Conservation (phyloP, 2,888 invertebrate species). For the Pandemis corylana region DNA sequence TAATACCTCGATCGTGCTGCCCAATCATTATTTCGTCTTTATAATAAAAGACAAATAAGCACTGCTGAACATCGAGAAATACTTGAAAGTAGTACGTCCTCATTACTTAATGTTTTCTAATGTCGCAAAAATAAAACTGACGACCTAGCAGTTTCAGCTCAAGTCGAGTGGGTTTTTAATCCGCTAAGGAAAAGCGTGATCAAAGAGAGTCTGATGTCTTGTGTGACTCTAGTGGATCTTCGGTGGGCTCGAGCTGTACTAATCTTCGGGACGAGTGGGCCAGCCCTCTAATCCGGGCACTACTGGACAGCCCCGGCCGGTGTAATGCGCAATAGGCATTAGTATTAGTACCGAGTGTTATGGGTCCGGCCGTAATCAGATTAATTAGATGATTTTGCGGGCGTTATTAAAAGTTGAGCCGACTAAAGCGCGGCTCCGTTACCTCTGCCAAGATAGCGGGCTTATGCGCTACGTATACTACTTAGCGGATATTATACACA, state of each 20-base stretch:
- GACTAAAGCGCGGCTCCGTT: constrained; percentile 75
- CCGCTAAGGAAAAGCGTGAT: constrained; percentile 50
- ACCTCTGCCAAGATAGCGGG: constrained; percentile 78
- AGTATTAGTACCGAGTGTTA: constrained; percentile 75
- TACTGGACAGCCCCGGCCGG: constrained; percentile 65
- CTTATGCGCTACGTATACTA: constrained; percentile 76
- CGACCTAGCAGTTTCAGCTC: constrained; percentile 15
- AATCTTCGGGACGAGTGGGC: constrained; percentile 58
- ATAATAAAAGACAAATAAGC: constrained; percentile 18
- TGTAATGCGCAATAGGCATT: constrained; percentile 72
- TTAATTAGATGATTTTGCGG: constrained; percentile 83
- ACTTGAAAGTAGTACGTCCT: constrained; percentile 1
- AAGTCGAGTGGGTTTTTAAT: constrained; percentile 31
- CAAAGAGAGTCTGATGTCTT: constrained; percentile 54
- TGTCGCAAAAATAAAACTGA: constrained; percentile 8
- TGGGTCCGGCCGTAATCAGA: constrained; percentile 78
- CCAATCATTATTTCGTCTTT: constrained; percentile 32
- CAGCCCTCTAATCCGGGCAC: constrained; percentile 69
- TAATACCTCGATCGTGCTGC: constrained; percentile 37
- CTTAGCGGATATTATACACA: constrained; percentile 81
- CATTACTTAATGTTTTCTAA: constrained; percentile 12
- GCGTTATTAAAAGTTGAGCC: constrained; percentile 83
- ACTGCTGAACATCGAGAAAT: neutral
- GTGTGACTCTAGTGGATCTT: constrained; percentile 55
- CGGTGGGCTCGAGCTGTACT: constrained; percentile 47